A percentile compares a stretch with the other conserved stretches of the same genome.
phyloP scores from a whole-genome alignment of 1,140 invertebrate species.

The Pogonus chalceus region DNA sequence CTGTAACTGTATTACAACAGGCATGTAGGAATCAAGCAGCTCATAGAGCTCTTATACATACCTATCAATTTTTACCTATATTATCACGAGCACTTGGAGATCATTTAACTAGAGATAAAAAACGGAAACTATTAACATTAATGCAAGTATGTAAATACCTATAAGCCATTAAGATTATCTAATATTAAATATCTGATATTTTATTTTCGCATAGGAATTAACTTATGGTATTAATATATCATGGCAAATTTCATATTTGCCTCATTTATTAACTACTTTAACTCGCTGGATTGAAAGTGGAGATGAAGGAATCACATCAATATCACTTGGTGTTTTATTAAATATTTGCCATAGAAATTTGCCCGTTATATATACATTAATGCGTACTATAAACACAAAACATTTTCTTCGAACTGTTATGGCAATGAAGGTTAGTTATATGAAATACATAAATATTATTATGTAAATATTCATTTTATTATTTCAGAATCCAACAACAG shows the following conservation, averaged over 20 bases:
- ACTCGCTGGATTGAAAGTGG: slow-evolving; percentile 48
- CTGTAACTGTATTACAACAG: slow-evolving; percentile 48
- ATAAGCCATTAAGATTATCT: slow-evolving; percentile 30
- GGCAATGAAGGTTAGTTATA: slow-evolving; percentile 39
- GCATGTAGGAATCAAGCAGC: slow-evolving; percentile 48
- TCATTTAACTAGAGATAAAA: slow-evolving; percentile 41
- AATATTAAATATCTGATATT: too few relatives aligned
- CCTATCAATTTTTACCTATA: slow-evolving; percentile 56
- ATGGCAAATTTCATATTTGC: slow-evolving; percentile 58
- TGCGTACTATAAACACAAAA: slow-evolving; percentile 53
- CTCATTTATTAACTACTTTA: slow-evolving; percentile 48
- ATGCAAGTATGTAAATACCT: slow-evolving; percentile 39
- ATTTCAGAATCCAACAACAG: slow-evolving; percentile 30
- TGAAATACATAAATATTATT: neutral
- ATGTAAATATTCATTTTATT: slow-evolving; percentile 10
- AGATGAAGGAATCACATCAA: slow-evolving; percentile 42
- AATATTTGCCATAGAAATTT: slow-evolving; percentile 62
- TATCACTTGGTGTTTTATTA: slow-evolving; percentile 55
- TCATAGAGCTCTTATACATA: slow-evolving; percentile 49
- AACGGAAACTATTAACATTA: slow-evolving; percentile 40
- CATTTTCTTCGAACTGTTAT: slow-evolving; percentile 45
- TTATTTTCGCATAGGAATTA: slow-evolving; percentile 44
- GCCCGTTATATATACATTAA: slow-evolving; percentile 52
- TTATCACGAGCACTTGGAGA: slow-evolving; percentile 46
- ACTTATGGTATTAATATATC: slow-evolving; percentile 59